Conservation (phyloP, 1,140 invertebrate genomes). For the Leptinotarsa texana region DNA sequence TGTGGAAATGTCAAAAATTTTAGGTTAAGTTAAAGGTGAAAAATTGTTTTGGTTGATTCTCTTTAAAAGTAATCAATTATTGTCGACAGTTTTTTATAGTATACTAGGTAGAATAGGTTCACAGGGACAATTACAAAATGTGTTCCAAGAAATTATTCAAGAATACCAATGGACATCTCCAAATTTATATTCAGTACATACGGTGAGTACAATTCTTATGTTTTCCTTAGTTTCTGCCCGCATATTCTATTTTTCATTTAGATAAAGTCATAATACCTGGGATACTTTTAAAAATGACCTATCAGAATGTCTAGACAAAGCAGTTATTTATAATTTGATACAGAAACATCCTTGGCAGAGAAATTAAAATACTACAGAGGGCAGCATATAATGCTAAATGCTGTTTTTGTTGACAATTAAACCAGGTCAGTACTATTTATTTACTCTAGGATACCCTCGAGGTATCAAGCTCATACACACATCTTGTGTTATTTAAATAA, state of each 20-base stretch:
- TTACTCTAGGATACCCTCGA: too few species aligned
- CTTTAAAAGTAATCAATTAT: neutral
- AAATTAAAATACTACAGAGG: neutral
- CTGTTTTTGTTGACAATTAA: too few species aligned
- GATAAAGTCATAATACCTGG: too few species aligned
- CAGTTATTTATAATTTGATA: neutral
- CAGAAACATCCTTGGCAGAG: neutral
- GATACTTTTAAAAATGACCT: neutral
- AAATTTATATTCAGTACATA: constrained; percentile 1
- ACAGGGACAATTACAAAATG: constrained; percentile 5
- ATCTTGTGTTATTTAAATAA: too few species aligned
- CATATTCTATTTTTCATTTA: too few species aligned
- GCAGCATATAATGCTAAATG: neutral
- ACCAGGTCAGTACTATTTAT: too few species aligned
- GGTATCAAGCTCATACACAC: too few species aligned
- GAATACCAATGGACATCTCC: neutral
- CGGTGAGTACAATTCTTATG: neutral
- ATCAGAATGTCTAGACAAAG: neutral
- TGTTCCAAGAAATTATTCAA: neutral
- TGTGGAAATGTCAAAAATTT: constrained; percentile 13
- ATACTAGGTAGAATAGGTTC: constrained; percentile 3
- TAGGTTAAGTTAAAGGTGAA: constrained; percentile 20
- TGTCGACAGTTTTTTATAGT: neutral
- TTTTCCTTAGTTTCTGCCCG: too few species aligned
- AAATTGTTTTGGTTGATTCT: neutral